Evolutionary conservation across 2,888 invertebrate genomes (phyloP), one percentile per base, ranked within the genome.

Genomic region (Parthenolecanium corni): DNA sequence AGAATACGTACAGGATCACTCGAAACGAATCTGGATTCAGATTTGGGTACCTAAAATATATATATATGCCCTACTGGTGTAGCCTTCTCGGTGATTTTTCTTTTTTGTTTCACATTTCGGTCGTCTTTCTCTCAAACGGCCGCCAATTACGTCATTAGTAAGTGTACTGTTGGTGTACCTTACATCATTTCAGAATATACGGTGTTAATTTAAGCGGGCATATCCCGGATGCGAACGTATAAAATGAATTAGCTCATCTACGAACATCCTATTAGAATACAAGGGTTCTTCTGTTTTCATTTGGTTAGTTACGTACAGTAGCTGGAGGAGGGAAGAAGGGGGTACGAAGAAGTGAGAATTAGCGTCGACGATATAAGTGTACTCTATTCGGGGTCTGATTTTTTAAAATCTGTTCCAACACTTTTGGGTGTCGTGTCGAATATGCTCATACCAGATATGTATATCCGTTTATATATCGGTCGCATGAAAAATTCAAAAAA

Each of bases 201-300:
- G n/a, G 58, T 46, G 58, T 58, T 58, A 58, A 58, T 58, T 58
- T 58, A 58, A 58, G 58, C 58, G 58, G 58, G 58, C 58, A 58
- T 49, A 58, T 58, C 58, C 58, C 47, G 58, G 58, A 58, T 58
- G 49, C 49, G 58, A 46, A 58, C 58, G 58, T 58, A 58, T 58
- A 58, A 58, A 58, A 58, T 47, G 46, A 58, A 58, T 58, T 58
- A 58, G 58, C 58, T 58, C 58, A 24, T 58, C 58, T 58, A 25
- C 57, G 42, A 11, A 21, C 40, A 44, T 54, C 20, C 42, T 21
- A 49, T 21, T 16, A 58, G 36, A 47, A 58, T 58, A 47, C 47
- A 49, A 58, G 49, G 31, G 23, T 58, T 38, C 38, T 49, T 36
- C 21, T 31, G 9, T 56, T 44, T 16, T 24, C 24, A 14, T 49